phyloP scores from a whole-genome alignment of 2,888 invertebrate genomes.

The Melinopterus prodromus region DNA sequence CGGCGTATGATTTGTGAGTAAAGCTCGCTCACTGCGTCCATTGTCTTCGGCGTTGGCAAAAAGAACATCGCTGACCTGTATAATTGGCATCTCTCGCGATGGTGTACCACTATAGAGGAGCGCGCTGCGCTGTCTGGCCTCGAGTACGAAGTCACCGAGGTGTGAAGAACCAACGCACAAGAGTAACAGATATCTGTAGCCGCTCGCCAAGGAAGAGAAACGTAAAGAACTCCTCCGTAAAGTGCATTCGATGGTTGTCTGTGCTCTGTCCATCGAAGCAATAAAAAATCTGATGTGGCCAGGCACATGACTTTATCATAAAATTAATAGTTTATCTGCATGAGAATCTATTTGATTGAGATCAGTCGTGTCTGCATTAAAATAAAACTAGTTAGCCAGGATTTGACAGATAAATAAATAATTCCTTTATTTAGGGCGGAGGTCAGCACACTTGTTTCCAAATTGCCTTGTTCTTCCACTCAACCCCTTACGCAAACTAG shows the following conservation, averaged over 20 bases:
- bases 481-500: too few relatives aligned
- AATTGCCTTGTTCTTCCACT: too few relatives aligned
- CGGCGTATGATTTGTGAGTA: conserved; percentile 4
- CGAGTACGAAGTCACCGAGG: conserved; percentile 28
- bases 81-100: conserved; percentile 11
- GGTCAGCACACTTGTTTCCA: too few relatives aligned
- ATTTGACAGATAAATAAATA: too few relatives aligned
- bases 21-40: not conserved
- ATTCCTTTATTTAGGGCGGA: too few relatives aligned
- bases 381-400: too few relatives aligned
- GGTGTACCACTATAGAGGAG: not conserved
- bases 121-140: conserved; percentile 24
- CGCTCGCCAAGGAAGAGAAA: conserved; percentile 4
- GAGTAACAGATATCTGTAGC: conserved; percentile 22
- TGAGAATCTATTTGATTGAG: too few relatives aligned
- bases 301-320: too few relatives aligned
- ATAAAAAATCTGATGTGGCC: too few relatives aligned
- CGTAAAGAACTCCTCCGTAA: not conserved
- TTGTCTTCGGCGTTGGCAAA: not conserved
- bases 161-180: conserved; percentile 30
- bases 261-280: not conserved
- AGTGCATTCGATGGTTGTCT: not conserved
- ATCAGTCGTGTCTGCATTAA: too few relatives aligned
- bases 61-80: conserved; percentile 8
- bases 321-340: too few relatives aligned